Percentiles rank a stretch among this genome's conserved stretches.
Evolutionary conservation across 2,113 vertebrate species (phyloP).

Genomic region (Brachirus orientalis): DNA sequence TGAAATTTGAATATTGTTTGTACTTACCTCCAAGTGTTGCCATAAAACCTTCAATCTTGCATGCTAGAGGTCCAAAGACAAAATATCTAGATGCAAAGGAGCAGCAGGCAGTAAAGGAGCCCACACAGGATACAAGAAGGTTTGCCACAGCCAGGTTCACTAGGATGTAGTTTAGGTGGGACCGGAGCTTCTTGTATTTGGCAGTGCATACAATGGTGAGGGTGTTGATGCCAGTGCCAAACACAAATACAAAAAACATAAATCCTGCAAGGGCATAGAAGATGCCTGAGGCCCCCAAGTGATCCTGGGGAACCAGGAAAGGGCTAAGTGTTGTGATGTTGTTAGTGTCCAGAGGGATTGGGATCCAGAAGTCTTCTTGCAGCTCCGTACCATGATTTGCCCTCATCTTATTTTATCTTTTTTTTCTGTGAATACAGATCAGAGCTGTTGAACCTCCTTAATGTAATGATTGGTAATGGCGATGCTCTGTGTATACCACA

Average conservation of each 20-base stretch:
- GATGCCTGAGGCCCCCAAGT: constrained; percentile 64
- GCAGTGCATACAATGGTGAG: constrained; percentile 79
- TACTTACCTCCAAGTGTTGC: constrained; percentile 79
- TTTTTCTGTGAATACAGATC: neutral
- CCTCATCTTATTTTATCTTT: too few relatives aligned
- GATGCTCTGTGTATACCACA: too few relatives aligned
- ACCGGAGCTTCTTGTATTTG: constrained; percentile 82
- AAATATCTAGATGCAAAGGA: constrained; percentile 79
- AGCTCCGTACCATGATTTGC: constrained; percentile 52
- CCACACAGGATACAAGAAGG: constrained; percentile 78
- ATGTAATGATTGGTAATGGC: too few relatives aligned
- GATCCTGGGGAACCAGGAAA: constrained; percentile 82
- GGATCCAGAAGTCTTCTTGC: constrained; percentile 82
- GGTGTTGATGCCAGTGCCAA: constrained; percentile 71
- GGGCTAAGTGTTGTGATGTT: constrained; percentile 79
- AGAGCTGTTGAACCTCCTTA: too few relatives aligned
- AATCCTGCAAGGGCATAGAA: constrained; percentile 76
- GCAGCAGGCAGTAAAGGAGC: constrained; percentile 73
- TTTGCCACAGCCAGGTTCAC: constrained; percentile 82
- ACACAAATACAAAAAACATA: constrained; percentile 67
- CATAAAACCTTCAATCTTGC: constrained; percentile 82
- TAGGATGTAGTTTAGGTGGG: constrained; percentile 85
- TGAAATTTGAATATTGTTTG: neutral
- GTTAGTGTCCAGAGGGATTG: constrained; percentile 69
- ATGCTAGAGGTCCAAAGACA: constrained; percentile 71